Evolutionary conservation across 2,888 invertebrate species (phyloP).

Genomic region (Lissonota sp.): DNA sequence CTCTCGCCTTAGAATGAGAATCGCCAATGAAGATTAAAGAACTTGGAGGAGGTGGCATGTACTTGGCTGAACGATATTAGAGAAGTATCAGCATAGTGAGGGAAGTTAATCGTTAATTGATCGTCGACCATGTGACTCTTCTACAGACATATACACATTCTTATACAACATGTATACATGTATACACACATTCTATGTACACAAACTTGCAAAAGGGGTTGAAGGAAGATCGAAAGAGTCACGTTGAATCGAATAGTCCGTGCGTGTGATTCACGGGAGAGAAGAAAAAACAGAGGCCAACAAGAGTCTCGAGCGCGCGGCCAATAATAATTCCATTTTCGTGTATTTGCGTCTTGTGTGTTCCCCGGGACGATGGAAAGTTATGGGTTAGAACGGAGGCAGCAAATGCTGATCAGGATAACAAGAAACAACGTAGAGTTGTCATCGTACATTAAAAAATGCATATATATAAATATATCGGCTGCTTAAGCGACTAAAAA

Average conservation of each 20-base stretch:
- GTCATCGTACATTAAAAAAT: background rate
- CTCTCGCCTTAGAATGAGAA: constrained; percentile 14
- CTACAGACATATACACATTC: background rate
- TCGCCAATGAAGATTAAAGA: constrained; percentile 72
- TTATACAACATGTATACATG: background rate
- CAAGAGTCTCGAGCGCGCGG: background rate
- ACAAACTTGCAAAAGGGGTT: background rate
- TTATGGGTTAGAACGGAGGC: constrained; percentile 80
- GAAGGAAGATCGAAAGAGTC: constrained; percentile 28
- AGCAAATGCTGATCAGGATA: constrained; percentile 75
- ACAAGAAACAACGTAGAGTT: constrained; percentile 63
- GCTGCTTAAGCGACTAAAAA: background rate
- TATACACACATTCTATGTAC: background rate
- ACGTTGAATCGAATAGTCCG: constrained; percentile 65
- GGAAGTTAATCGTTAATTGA: constrained; percentile 58
- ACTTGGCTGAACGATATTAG: constrained; percentile 78
- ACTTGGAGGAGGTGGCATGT: constrained; percentile 77
- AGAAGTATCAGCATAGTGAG: constrained; percentile 79
- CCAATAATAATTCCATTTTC: background rate
- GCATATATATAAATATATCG: background rate
- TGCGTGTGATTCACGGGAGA: constrained; percentile 65
- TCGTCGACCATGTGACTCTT: constrained; percentile 23
- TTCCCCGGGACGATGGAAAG: constrained; percentile 71
- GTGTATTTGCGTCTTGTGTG: background rate
- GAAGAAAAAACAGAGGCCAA: constrained; percentile 41